Base-by-base conservation (phyloP, 2,113 vertebrate species). In the Peucedramus taeniatus region DNA sequence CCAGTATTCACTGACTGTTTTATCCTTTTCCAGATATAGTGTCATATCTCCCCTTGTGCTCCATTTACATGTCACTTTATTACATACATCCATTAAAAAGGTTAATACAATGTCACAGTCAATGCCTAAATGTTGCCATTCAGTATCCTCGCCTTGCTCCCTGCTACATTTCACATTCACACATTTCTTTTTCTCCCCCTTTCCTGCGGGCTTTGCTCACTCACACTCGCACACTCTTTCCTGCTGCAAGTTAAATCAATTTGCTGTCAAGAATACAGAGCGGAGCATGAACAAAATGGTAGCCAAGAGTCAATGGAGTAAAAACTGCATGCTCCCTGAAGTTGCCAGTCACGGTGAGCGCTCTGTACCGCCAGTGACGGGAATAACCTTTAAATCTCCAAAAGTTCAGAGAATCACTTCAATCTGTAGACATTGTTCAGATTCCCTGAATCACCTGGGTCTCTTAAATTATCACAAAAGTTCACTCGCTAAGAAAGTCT, bases 1-100 rank as follows among this genome's bases (percentile, higher is more conserved):
- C 97, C 98, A 98, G 98, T 98, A 98, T 98, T 99, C 98, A 98
- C 97, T 90, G 96, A 95, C 97, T 97, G 98, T 98, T 98, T 98
- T 97, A 98, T 98, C 98, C 98, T 95, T 94, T 96, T 98, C 98
- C 98, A 98, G 98, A 98, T 98, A 98, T 96, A 98, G 97, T 98
- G 98, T 98, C 98, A 97, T 97, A 98, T 98, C 98, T 98, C 97
- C 97, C 98, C 98, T 98, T 97, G 97, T 93, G 97, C 97, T 97
- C 97, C 97, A 98, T 98, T 98, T 98, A 98, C 98, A 98, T 98
- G 98, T 97, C 98, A 97, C 98, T 98, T 98, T 98, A 98, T 98
- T 98, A 98, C 97, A 97, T 97, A 97, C 95, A 96, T 98, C 97
- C 97, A 98, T 98, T 98, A 98, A 97, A 97, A 97, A 98, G 98